These are phyloP conservation scores for Epinephelus lanceolatus DNA, from an alignment of 2,113 vertebrate genomes.

Conservation along the genomic window DNA sequence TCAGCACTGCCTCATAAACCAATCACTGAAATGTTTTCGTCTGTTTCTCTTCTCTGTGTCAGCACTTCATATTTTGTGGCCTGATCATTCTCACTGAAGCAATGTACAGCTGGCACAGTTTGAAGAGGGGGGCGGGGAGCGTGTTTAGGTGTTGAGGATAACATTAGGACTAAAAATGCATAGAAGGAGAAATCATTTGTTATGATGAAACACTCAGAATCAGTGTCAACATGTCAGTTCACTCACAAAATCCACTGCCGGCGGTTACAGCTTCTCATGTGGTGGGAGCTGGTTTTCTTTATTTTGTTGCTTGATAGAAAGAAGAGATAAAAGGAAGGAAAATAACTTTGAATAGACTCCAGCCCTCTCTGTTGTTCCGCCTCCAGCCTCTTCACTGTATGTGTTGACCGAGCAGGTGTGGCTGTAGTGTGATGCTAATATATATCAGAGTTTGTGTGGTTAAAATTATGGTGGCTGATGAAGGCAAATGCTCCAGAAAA, in stretches of 20 bases:
- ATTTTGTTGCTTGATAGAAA: neutral
- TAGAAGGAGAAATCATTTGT: neutral
- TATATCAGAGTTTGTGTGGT: too few species aligned
- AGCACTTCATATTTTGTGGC: slow-evolving; percentile 65
- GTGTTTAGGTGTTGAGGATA: slow-evolving; percentile 1
- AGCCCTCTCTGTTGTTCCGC: neutral
- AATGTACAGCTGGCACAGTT: slow-evolving; percentile 30
- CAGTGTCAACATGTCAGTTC: slow-evolving; percentile 9
- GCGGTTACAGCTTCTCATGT: neutral
- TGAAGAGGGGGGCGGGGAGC: neutral
- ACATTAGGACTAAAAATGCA: neutral
- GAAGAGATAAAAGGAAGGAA: slow-evolving; percentile 4
- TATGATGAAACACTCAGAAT: slow-evolving; percentile 24
- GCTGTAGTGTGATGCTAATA: neutral
- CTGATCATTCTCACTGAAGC: slow-evolving; percentile 37
- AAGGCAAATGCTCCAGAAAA: too few species aligned
- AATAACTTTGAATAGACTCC: neutral
- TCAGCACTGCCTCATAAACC: slow-evolving; percentile 67
- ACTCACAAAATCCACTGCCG: slow-evolving; percentile 6
- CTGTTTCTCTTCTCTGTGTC: slow-evolving; percentile 59
- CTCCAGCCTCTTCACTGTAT: neutral
- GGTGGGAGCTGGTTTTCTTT: neutral
- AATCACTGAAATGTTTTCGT: slow-evolving; percentile 49
- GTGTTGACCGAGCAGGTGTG: neutral
- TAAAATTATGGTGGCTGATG: too few species aligned